A percentile compares a stretch with the other conserved stretches of the same genome.
Conservation (phyloP, 2,888 invertebrate species). For the Chorisops tibialis region DNA sequence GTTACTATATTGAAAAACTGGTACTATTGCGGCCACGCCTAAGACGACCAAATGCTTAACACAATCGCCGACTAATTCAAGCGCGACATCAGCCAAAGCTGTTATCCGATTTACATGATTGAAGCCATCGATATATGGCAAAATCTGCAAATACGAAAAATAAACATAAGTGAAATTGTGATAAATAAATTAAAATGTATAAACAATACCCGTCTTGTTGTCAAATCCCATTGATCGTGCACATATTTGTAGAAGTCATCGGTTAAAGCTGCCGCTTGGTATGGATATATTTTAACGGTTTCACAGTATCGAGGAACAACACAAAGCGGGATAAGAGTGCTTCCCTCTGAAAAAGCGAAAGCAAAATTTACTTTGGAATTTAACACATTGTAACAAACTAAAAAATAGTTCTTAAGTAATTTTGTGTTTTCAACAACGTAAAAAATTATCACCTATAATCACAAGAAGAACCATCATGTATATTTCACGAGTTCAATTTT, state of each 20-base stretch:
- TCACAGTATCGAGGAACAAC: slow-evolving; percentile 68
- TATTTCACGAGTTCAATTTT: no score
- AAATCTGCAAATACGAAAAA: slow-evolving; percentile 54
- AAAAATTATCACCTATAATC: no score
- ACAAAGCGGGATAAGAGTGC: slow-evolving; percentile 72
- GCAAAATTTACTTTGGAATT: no score
- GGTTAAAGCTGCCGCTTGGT: slow-evolving; percentile 78
- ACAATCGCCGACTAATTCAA: slow-evolving; percentile 75
- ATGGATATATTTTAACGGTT: slow-evolving; percentile 69
- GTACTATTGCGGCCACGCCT: slow-evolving; percentile 69
- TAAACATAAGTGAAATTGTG: neutral
- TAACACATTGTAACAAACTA: no score
- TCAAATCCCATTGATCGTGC: slow-evolving; percentile 75
- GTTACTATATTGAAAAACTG: slow-evolving; percentile 76
- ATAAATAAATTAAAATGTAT: neutral
- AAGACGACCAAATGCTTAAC: slow-evolving; percentile 77
- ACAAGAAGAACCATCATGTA: no score
- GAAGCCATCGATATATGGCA: slow-evolving; percentile 77
- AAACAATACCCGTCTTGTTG: slow-evolving; percentile 69
- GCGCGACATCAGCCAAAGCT: slow-evolving; percentile 74
- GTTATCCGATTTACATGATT: slow-evolving; percentile 79
- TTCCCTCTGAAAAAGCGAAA: slow-evolving; percentile 57
- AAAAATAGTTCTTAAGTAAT: no score
- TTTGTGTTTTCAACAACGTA: no score
- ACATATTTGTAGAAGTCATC: slow-evolving; percentile 63